Conservation (phyloP, 2,888 invertebrate genomes). For the Drosophila multiciliata region DNA sequence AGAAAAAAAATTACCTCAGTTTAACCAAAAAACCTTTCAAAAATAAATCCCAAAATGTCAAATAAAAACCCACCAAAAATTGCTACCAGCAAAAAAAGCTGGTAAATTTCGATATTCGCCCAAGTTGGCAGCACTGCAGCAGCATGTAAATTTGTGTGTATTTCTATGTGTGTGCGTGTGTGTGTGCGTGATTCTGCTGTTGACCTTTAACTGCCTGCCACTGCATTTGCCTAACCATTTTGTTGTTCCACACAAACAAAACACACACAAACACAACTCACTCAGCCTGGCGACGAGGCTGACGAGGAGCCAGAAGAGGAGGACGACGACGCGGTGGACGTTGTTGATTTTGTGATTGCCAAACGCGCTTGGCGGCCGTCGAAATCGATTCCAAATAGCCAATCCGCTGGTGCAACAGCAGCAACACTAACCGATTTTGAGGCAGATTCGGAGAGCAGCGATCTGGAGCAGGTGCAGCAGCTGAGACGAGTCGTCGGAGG, state of each 20-base stretch:
- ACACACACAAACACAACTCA: not conserved
- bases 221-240: slow-evolving; percentile 58
- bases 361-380: slow-evolving; percentile 73
- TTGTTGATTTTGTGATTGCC: slow-evolving; percentile 71
- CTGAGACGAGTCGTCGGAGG: slow-evolving; percentile 46
- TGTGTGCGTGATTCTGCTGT: slow-evolving; percentile 28
- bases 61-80: not conserved
- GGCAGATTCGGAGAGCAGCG: slow-evolving; percentile 87
- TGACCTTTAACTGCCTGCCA: slow-evolving; percentile 46
- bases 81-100: not conserved
- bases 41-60: not conserved
- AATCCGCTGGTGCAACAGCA: slow-evolving; percentile 47
- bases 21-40: not conserved
- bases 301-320: slow-evolving; percentile 79
- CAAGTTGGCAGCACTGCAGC: slow-evolving; percentile 67
- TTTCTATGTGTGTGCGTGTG: slow-evolving; percentile 18
- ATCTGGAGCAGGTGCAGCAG: slow-evolving; percentile 84
- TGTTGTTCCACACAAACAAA: slow-evolving; percentile 29
- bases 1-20: not conserved
- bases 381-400: slow-evolving; percentile 37
- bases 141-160: slow-evolving; percentile 39
- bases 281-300: slow-evolving; percentile 82
- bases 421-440: slow-evolving; percentile 86
- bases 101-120: not conserved
- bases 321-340: slow-evolving; percentile 64